Evolutionary conservation across 2,113 vertebrate species (phyloP).

Genomic region (Bucco capensis): DNA sequence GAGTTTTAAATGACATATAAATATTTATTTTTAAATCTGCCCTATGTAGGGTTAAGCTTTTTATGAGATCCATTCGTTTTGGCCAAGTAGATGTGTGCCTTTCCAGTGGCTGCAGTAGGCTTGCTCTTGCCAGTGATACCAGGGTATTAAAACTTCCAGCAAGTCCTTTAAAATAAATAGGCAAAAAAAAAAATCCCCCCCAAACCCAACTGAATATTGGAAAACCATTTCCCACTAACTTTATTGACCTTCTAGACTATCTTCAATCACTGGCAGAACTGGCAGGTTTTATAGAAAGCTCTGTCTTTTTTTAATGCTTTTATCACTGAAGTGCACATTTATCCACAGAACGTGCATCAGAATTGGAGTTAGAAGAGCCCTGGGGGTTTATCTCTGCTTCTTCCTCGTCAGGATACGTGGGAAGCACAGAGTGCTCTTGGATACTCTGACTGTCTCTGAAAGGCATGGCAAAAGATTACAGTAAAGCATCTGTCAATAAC

Average conservation of each 20-base stretch:
- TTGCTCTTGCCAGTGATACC: background rate
- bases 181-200: too few species aligned
- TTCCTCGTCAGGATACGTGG: background rate
- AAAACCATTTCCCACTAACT: background rate
- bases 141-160: background rate
- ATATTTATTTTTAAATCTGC: background rate
- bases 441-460: background rate
- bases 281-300: background rate
- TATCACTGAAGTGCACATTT: background rate
- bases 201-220: background rate
- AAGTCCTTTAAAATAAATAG: background rate
- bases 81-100: background rate
- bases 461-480: background rate
- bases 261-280: background rate
- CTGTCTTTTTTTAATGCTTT: conserved; percentile 20
- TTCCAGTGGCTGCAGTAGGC: background rate
- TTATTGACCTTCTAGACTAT: background rate
- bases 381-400: background rate
- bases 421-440: background rate
- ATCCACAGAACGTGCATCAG: background rate
- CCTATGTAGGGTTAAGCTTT: background rate
- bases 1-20: background rate
- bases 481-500: background rate
- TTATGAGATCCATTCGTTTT: background rate
- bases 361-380: background rate